Percentiles rank a stretch among this genome's conserved stretches.
Evolutionary conservation across 2,113 vertebrate genomes (phyloP).

Genomic region (Gymnogyps californianus): DNA sequence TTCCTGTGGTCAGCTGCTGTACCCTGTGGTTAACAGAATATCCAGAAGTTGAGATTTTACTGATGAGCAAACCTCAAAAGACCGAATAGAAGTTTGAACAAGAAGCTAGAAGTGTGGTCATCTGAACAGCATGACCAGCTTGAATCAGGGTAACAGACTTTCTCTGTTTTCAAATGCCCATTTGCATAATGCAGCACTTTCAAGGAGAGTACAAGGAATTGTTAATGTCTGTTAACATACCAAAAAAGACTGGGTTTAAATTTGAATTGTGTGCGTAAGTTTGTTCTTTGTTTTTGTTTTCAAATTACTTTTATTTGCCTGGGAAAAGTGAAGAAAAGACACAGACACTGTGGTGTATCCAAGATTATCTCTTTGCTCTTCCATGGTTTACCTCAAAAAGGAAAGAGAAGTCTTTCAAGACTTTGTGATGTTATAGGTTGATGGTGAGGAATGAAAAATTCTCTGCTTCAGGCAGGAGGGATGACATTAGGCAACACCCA

Average conservation of each 20-base stretch:
- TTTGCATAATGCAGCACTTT: not conserved
- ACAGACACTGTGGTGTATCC: not conserved
- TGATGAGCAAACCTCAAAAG: not conserved
- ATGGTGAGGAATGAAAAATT: not conserved
- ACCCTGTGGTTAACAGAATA: not conserved
- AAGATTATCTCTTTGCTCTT: not conserved
- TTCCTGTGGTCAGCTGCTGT: not conserved
- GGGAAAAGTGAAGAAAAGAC: not conserved
- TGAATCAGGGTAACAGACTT: not conserved
- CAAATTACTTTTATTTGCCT: not conserved
- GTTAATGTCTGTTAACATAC: not conserved
- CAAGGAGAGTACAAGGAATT: not conserved
- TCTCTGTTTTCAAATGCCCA: not conserved
- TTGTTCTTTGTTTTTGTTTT: not conserved
- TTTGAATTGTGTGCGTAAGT: not conserved
- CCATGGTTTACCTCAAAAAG: not conserved
- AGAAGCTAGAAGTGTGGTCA: not conserved
- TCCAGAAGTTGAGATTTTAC: not conserved
- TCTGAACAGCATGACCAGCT: not conserved
- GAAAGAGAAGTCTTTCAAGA: not conserved
- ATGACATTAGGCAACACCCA: not conserved
- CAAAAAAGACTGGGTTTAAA: not conserved
- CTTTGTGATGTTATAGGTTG: not conserved
- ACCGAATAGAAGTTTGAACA: not conserved
- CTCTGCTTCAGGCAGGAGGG: not conserved